Percentiles rank a stretch among this genome's conserved stretches.
These are phyloP conservation scores for Morelia viridis DNA, from an alignment of 2,797 vertebrate genomes.

Conservation along the genomic window DNA sequence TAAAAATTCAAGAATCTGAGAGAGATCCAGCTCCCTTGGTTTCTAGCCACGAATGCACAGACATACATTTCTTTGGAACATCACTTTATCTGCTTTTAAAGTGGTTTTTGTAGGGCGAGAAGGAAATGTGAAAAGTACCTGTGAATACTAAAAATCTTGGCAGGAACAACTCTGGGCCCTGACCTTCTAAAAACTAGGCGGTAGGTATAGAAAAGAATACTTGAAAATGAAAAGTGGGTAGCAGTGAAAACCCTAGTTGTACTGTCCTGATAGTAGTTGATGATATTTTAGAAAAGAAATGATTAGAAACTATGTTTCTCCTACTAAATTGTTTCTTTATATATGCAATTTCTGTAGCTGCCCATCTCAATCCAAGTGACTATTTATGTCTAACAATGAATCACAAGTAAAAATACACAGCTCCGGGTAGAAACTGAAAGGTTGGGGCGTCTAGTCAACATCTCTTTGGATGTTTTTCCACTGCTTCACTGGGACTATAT, in stretches of 20 bases:
- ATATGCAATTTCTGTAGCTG: no score
- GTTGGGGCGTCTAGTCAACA: accelerated
- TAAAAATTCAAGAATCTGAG: neutral
- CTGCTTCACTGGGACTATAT: neutral
- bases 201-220: no score
- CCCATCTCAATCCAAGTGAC: no score
- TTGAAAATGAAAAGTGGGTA: neutral
- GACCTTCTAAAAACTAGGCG: neutral
- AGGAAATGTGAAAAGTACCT: neutral
- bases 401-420: neutral
- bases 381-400: neutral
- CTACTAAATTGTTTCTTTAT: neutral
- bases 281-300: neutral
- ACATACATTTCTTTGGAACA: neutral
- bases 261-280: neutral
- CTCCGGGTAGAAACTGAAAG: neutral
- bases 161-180: neutral
- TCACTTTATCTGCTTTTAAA: neutral
- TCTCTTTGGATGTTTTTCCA: no score
- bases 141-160: neutral
- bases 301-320: neutral
- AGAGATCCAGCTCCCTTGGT: neutral
- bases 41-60: neutral
- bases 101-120: neutral
- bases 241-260: neutral